A percentile compares a stretch with the other conserved stretches of the same genome.
Evolutionary conservation across 2,888 invertebrate species (phyloP).

Genomic region (Caenorhabditis sp.): DNA sequence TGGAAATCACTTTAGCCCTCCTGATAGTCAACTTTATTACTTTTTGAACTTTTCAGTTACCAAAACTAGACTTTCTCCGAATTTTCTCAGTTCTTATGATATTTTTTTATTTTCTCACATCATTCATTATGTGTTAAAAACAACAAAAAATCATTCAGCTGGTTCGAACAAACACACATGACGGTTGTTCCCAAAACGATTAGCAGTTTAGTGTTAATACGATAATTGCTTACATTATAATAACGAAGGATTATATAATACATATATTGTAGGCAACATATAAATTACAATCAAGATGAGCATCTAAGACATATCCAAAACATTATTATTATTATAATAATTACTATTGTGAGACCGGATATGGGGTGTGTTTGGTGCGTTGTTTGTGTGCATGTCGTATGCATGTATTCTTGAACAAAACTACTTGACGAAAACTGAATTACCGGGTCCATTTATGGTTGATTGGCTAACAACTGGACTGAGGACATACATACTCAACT

Average conservation of each 20-base stretch:
- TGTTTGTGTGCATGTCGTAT: not conserved
- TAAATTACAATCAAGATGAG: not conserved
- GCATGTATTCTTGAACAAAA: not conserved
- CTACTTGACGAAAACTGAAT: not conserved
- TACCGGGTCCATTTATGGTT: not conserved
- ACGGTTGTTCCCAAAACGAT: constrained; percentile 1
- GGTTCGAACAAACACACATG: not conserved
- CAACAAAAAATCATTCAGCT: not conserved
- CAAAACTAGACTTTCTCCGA: too few species aligned
- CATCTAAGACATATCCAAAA: not conserved
- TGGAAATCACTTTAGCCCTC: too few species aligned
- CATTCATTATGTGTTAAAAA: too few species aligned
- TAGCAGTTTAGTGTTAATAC: not conserved
- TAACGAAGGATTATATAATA: not conserved
- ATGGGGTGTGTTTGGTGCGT: too few species aligned
- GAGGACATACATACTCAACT: not conserved
- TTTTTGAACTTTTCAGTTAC: too few species aligned
- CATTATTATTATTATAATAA: not conserved
- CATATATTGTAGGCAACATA: not conserved
- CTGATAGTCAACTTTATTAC: too few species aligned
- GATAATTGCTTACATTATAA: not conserved
- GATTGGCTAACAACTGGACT: not conserved
- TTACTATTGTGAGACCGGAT: not conserved
- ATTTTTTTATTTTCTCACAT: too few species aligned
- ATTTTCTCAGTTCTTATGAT: too few species aligned